Evolutionary conservation across 2,797 vertebrate species (phyloP), one percentile per base, ranked within the genome.

Genomic region (Clamator glandarius): DNA sequence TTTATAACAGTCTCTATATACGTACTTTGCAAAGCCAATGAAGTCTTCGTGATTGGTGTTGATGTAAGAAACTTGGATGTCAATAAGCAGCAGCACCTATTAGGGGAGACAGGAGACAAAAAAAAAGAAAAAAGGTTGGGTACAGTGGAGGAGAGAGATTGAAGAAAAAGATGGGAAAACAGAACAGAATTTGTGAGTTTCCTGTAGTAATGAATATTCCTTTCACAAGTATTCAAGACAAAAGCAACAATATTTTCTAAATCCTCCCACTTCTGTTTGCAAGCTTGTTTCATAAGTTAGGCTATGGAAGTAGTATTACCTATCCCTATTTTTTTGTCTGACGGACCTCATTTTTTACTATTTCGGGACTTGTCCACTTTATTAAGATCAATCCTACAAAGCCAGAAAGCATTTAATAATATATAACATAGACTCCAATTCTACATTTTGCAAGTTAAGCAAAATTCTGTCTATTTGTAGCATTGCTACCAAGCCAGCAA

Each of bases 41-140:
- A 99, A 99, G 95, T 99, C 99, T 96, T 99, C 98, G 0, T 99
- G 99, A 96, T 99, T 99, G 80, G 99, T 99, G 89, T 99, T 99
- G 93, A 99, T 99, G 92, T 99, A 99, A 84, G 99, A 98, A 26
- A 99, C 98, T 92, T 99, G 99, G 87, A 99, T 98, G 92, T 99
- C 98, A 94, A 99, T 98, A 90, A 99, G 95, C 42, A 99, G 94
- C 86, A 98, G 96, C 67, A 99, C 98, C 99, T 99, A n/a, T 39
- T 81, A 96, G 20, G 28, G 35, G 15, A 86, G 19, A 88, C 2
- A 52, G 8, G 5, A 87, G 29, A 85, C 9, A 4, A 80, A 77
- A 66, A 57, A 21, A 50, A 44, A n/a, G n/a, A 18, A 70, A 39
- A 9, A 25, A 36, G 11, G 23, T 18, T 73, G 39, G 39, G 39